These are phyloP conservation scores for Calephelis nemesis DNA, from an alignment of 1,140 invertebrate genomes.

Conservation along the genomic window DNA sequence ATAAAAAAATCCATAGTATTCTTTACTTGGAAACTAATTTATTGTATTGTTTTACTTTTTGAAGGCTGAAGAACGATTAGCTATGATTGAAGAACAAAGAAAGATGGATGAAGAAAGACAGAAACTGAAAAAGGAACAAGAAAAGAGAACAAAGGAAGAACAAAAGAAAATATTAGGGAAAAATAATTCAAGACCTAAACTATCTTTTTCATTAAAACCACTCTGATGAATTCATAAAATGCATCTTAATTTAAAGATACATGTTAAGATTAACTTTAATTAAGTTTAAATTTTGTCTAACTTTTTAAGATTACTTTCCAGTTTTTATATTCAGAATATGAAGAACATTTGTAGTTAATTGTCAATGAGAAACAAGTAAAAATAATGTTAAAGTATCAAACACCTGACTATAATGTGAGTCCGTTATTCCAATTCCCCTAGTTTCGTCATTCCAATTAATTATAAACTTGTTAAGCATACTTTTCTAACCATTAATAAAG, in stretches of 20 bases:
- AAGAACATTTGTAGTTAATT: neutral
- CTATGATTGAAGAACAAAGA: conserved; percentile 97
- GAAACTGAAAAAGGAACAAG: conserved; percentile 94
- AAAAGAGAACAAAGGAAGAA: conserved; percentile 94
- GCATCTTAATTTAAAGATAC: conserved; percentile 17
- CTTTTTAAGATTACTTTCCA: conserved; percentile 1
- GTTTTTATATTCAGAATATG: neutral
- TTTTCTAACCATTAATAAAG: no score
- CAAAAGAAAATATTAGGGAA: conserved; percentile 98
- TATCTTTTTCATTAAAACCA: conserved; percentile 94
- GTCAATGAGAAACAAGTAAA: neutral
- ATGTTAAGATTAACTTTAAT: conserved; percentile 14
- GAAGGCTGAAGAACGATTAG: conserved; percentile 97
- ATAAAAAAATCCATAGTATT: no score
- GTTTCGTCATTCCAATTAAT: no score
- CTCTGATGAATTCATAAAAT: conserved; percentile 80
- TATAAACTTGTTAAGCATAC: no score
- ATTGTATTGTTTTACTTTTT: conserved; percentile 21
- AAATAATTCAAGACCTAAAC: conserved; percentile 96
- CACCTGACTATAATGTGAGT: no score
- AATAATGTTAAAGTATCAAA: no score
- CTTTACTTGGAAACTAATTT: no score
- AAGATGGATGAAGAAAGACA: conserved; percentile 97
- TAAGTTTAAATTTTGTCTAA: conserved; percentile 9
- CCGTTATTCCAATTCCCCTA: no score